These are phyloP conservation scores for Xenopus petersii DNA, from an alignment of 2,797 vertebrate genomes.

Conservation along the genomic window DNA sequence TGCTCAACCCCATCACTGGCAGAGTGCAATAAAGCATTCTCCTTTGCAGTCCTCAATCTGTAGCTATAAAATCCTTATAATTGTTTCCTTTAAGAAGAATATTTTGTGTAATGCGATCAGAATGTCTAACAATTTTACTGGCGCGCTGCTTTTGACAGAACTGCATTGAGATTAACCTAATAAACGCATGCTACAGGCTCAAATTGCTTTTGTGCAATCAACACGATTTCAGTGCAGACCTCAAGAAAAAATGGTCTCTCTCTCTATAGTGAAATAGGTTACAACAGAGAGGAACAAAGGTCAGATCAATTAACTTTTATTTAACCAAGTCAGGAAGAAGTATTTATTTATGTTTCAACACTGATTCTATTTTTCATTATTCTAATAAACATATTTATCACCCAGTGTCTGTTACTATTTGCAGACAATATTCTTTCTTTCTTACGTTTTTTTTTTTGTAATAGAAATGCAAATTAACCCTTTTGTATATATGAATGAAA, in stretches of 20 bases:
- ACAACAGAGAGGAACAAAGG: constrained; percentile 15
- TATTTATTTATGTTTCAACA: constrained; percentile 40
- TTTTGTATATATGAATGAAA: too few species aligned
- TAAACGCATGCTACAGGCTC: constrained; percentile 12
- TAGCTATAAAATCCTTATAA: constrained; percentile 1
- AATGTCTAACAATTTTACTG: constrained; percentile 3
- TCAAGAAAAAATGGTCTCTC: constrained; percentile 1
- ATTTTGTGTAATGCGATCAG: constrained; percentile 14
- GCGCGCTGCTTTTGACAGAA: not conserved
- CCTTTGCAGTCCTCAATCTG: not conserved
- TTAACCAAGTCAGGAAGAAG: constrained; percentile 28
- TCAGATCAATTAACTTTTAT: constrained; percentile 37
- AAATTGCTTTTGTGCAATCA: constrained; percentile 27
- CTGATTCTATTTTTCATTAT: constrained; percentile 41
- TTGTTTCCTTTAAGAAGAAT: not conserved
- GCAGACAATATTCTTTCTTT: not conserved
- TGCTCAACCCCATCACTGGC: not conserved
- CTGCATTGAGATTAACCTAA: constrained; percentile 16
- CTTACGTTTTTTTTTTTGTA: too few species aligned
- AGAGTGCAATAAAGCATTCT: not conserved
- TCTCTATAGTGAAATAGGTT: constrained; percentile 14
- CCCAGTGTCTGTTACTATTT: constrained; percentile 16
- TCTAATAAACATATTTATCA: constrained; percentile 48
- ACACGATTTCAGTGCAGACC: constrained; percentile 2
- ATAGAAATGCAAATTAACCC: not conserved